Conservation (phyloP, 2,113 vertebrate genomes). For the Noctilio leporinus region DNA sequence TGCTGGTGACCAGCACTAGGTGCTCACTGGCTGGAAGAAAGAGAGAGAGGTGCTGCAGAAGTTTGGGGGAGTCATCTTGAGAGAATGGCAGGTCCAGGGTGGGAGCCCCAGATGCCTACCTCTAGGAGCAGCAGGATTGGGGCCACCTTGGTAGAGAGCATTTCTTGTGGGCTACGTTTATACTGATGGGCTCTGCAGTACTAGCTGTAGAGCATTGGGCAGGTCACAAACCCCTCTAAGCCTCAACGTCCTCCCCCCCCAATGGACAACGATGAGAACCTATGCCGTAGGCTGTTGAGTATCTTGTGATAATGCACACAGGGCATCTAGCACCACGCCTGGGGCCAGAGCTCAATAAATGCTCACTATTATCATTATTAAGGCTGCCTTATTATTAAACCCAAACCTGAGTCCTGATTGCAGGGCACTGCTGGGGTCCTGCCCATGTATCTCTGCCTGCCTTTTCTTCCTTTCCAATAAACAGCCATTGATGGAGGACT, state of each 20-base stretch:
- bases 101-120: neutral
- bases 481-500: no score
- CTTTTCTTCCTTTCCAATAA: neutral
- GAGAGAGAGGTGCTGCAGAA: neutral
- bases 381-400: neutral
- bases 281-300: neutral
- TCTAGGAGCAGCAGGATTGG: neutral
- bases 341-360: neutral
- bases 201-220: neutral
- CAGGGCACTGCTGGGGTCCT: neutral
- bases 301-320: fast-evolving
- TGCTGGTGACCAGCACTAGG: no score
- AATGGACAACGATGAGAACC: no score
- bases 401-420: neutral
- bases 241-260: neutral
- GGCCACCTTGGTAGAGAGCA: neutral
- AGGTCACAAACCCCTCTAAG: neutral
- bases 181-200: no score
- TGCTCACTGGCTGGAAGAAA: neutral
- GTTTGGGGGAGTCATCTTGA: neutral
- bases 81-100: neutral
- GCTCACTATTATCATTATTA: neutral
- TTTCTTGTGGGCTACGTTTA: neutral
- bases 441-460: neutral
- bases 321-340: neutral